phyloP scores from a whole-genome alignment of 2,888 invertebrate genomes.

The Pyrrhosoma nymphula region DNA sequence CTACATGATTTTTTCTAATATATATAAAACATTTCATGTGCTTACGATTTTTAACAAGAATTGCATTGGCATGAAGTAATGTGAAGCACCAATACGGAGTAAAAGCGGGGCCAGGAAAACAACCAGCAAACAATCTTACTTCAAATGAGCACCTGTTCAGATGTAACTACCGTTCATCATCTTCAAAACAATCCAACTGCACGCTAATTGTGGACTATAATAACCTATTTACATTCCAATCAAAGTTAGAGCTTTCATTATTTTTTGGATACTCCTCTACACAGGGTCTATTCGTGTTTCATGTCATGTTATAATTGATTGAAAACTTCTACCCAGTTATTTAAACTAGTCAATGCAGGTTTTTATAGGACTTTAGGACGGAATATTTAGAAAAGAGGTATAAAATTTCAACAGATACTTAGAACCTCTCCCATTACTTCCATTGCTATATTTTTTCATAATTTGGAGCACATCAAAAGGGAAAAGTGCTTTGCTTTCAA shows the following conservation, averaged over 20 bases:
- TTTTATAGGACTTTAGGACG: background rate
- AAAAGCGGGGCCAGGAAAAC: background rate
- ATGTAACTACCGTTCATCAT: background rate
- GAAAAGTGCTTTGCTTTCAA: background rate
- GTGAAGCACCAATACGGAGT: conserved; percentile 28
- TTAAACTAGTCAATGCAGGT: background rate
- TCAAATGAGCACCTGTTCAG: background rate
- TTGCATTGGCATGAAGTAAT: background rate
- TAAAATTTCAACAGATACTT: background rate
- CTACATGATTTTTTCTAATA: background rate
- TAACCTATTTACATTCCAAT: background rate
- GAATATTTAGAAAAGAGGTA: background rate
- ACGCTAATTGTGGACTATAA: background rate
- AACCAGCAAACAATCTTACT: too few relatives aligned
- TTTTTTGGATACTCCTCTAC: background rate
- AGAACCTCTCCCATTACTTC: background rate
- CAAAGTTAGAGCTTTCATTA: background rate
- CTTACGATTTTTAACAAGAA: background rate
- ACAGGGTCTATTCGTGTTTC: background rate
- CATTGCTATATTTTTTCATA: background rate
- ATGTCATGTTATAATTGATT: background rate
- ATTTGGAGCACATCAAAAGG: background rate
- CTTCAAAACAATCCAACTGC: background rate
- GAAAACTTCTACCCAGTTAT: background rate
- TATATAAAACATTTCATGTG: conserved; percentile 9